Percentiles rank a stretch among this genome's conserved stretches.
Conservation (phyloP, 1,140 invertebrate species). For the Pseudomyrmex concolor region DNA sequence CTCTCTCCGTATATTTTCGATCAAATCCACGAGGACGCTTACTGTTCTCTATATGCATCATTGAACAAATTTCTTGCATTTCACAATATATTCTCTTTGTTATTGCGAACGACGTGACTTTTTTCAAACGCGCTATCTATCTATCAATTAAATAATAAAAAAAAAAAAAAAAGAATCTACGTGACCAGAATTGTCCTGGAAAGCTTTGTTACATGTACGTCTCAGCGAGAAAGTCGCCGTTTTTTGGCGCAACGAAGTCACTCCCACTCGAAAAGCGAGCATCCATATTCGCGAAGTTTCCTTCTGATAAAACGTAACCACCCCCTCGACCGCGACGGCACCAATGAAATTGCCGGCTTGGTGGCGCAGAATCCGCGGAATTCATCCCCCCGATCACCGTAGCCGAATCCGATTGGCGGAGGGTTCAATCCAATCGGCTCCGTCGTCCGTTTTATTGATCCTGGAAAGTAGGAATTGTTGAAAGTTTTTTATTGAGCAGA, state of each 20-base stretch:
- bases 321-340: constrained; percentile 72
- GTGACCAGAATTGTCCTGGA: constrained; percentile 26
- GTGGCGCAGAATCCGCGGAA: constrained; percentile 79
- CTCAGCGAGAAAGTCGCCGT: constrained; percentile 18
- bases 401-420: constrained; percentile 25
- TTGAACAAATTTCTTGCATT: constrained; percentile 16
- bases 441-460: constrained; percentile 75
- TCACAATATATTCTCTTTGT: neutral
- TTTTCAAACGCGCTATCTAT: constrained; percentile 9
- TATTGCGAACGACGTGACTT: constrained; percentile 2
- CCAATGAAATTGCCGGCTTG: constrained; percentile 71
- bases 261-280: neutral
- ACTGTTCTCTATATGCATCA: constrained; percentile 17
- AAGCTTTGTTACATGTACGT: constrained; percentile 40
- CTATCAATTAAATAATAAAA: constrained; percentile 18
- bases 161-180: neutral
- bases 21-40: neutral
- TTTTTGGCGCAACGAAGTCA: constrained; percentile 9
- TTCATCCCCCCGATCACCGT: constrained; percentile 72
- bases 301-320: constrained; percentile 71
- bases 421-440: constrained; percentile 71
- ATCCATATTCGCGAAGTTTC: constrained; percentile 74
- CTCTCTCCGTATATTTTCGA: constrained; percentile 2
- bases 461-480: constrained; percentile 67
- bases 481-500: constrained; percentile 78